Conservation (phyloP, 1,140 invertebrate species). For the Anastrepha obliqua region DNA sequence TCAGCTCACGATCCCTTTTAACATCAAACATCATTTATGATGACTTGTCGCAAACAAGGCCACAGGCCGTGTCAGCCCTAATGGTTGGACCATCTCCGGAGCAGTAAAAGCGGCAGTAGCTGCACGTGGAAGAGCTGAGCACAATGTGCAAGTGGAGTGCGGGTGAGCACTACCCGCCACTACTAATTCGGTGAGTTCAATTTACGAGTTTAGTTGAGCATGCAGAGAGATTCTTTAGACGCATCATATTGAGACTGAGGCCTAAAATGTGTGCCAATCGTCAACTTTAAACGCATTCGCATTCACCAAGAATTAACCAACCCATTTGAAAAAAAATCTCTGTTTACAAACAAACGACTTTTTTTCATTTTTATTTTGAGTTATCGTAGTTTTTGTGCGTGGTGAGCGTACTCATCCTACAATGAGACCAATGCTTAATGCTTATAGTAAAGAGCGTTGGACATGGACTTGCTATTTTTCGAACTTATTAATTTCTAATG, state of each 20-base stretch:
- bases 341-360: slow-evolving; percentile 50
- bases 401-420: not conserved
- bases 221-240: slow-evolving; percentile 46
- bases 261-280: slow-evolving; percentile 20
- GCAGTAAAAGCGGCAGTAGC: not conserved
- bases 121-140: slow-evolving; percentile 29
- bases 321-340: slow-evolving; percentile 50
- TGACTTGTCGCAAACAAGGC: not conserved
- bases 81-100: slow-evolving; percentile 10
- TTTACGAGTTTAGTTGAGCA: slow-evolving; percentile 40
- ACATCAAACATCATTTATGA: not conserved
- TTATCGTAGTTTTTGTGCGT: not conserved
- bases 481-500: too few relatives aligned
- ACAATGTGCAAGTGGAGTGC: slow-evolving; percentile 23
- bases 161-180: not conserved
- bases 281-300: not conserved
- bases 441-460: too few relatives aligned
- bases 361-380: not conserved
- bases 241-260: slow-evolving; percentile 48
- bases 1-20: not conserved
- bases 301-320: slow-evolving; percentile 42
- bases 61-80: not conserved
- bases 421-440: not conserved
- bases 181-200: not conserved
- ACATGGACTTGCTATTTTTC: too few relatives aligned